A percentile compares a stretch with the other conserved stretches of the same genome.
phyloP scores from a whole-genome alignment of 2,113 vertebrate species.

The Muscicapa adusta region DNA sequence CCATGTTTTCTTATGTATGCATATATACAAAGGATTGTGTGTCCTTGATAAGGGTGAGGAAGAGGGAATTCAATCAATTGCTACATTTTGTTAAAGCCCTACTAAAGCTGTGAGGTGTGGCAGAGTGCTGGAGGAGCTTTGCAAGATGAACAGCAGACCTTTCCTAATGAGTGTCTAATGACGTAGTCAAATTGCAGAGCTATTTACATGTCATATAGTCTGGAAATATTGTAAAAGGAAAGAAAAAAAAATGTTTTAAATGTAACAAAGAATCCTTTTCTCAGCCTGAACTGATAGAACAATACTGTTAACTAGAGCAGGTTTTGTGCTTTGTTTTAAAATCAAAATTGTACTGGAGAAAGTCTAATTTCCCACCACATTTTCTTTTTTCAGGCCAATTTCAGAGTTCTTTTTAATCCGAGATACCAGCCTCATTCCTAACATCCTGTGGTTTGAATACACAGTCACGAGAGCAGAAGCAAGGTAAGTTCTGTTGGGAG shows the following conservation, averaged over 20 bases:
- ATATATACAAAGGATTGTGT: not conserved
- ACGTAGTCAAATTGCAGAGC: not conserved
- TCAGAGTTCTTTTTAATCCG: conserved; percentile 98
- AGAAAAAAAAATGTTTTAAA: not conserved
- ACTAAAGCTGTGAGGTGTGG: not conserved
- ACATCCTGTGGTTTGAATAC: conserved; percentile 99
- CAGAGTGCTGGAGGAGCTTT: not conserved
- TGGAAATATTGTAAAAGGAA: not conserved
- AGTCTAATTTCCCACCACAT: not conserved
- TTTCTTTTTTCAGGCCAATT: conserved; percentile 80
- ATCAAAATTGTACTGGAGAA: not conserved
- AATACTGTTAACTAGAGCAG: not conserved
- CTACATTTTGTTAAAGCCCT: not conserved
- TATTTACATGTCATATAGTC: not conserved
- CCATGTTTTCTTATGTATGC: not conserved
- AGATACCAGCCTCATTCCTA: conserved; percentile 98
- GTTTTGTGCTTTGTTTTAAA: not conserved
- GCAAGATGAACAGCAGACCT: not conserved
- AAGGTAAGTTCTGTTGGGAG: conserved; percentile 74
- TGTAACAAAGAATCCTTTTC: not conserved
- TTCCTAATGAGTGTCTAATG: not conserved
- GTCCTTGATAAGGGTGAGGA: not conserved
- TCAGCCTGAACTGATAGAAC: not conserved
- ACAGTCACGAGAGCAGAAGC: conserved; percentile 98
- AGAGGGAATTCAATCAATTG: not conserved